Conservation (phyloP, 2,888 invertebrate genomes). For the Macropis europaea region DNA sequence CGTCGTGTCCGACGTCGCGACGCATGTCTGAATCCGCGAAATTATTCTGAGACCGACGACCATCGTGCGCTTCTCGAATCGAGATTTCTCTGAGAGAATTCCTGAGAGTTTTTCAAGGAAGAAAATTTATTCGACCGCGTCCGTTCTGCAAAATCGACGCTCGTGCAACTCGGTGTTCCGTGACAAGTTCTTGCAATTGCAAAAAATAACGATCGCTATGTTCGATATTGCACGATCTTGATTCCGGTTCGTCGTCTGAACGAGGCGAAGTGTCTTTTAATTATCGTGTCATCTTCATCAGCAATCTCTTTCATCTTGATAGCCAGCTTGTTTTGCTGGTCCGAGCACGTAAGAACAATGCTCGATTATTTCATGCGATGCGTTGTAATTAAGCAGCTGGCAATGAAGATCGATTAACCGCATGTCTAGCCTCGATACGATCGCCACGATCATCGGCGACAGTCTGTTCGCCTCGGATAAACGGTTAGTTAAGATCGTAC, state of each 20-base stretch:
- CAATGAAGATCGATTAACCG: constrained; percentile 59
- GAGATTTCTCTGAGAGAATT: background rate
- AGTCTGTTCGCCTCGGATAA: no score
- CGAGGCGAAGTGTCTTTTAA: background rate
- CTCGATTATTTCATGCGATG: constrained; percentile 45
- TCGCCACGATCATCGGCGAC: constrained; percentile 37
- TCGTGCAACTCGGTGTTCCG: no score
- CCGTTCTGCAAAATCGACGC: background rate
- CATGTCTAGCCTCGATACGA: constrained; percentile 39
- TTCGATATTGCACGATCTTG: background rate
- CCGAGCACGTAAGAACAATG: constrained; percentile 21
- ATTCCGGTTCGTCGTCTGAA: background rate
- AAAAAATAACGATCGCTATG: no score
- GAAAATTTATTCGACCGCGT: no score
- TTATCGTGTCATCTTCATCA: background rate
- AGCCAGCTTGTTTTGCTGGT: constrained; percentile 24
- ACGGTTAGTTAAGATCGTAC: no score
- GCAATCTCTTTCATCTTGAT: constrained; percentile 31
- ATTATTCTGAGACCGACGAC: no score
- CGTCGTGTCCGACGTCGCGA: no score
- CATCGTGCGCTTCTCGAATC: background rate
- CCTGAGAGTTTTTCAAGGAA: no score
- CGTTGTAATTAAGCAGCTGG: constrained; percentile 47
- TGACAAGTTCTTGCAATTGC: no score
- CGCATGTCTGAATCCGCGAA: no score